Evolutionary conservation across 2,797 vertebrate species (phyloP).

Genomic region (Neosilurus hyrtlii): DNA sequence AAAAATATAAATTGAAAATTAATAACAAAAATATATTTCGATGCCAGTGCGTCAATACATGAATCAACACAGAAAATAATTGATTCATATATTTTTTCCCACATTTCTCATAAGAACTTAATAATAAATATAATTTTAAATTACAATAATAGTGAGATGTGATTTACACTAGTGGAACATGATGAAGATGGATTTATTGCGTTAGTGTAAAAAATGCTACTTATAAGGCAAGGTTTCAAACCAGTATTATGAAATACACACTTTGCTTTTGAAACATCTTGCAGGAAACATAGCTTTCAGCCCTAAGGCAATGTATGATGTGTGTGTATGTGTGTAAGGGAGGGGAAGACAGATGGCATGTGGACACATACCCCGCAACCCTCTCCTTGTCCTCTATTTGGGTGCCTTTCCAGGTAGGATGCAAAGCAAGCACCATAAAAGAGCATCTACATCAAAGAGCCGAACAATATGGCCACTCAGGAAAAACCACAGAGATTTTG

Average conservation of each 20-base stretch:
- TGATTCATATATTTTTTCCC: too few species aligned
- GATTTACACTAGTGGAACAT: neutral
- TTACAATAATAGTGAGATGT: neutral
- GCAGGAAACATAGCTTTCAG: constrained; percentile 23
- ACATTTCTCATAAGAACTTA: too few species aligned
- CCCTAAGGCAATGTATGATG: constrained; percentile 30
- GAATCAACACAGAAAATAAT: too few species aligned
- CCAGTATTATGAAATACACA: neutral
- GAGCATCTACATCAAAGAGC: constrained; percentile 65
- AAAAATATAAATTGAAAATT: too few species aligned
- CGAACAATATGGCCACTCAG: constrained; percentile 63
- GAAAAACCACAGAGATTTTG: constrained; percentile 62
- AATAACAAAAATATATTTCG: too few species aligned
- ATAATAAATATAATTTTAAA: neutral
- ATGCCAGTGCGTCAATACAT: too few species aligned
- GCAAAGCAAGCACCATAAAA: constrained; percentile 51
- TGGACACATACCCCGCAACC: constrained; percentile 58
- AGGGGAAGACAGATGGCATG: constrained; percentile 66
- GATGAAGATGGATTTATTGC: neutral
- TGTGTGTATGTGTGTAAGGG: constrained; percentile 26
- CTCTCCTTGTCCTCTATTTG: constrained; percentile 65
- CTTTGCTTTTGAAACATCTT: constrained; percentile 18
- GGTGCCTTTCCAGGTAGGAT: constrained; percentile 66
- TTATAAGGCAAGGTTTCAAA: neutral
- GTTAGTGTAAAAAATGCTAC: neutral